phyloP scores from a whole-genome alignment of 1,140 invertebrate species.

The Holcopasites calliopsidis region DNA sequence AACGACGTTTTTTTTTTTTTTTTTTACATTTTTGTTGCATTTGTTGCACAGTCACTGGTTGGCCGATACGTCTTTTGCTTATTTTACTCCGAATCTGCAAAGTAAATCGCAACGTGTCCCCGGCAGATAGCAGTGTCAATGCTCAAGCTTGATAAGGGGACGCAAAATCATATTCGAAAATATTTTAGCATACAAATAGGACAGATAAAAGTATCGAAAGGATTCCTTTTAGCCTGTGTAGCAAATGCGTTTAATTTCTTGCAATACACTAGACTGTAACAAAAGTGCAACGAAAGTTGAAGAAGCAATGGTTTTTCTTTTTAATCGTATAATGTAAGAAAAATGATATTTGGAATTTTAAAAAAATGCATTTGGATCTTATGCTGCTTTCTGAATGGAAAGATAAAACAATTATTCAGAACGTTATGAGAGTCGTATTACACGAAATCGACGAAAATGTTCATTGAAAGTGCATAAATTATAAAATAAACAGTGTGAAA shows the following conservation, averaged over 20 bases:
- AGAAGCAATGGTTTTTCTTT: background rate
- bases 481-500: too few relatives aligned
- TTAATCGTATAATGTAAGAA: background rate
- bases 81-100: background rate
- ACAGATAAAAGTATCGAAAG: background rate
- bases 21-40: too few relatives aligned
- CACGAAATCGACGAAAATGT: too few relatives aligned
- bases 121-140: background rate
- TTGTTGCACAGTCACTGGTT: background rate
- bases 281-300: background rate
- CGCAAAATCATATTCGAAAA: constrained; percentile 13
- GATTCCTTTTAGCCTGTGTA: background rate
- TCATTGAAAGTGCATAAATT: too few relatives aligned
- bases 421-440: too few relatives aligned
- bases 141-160: background rate
- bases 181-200: constrained; percentile 45
- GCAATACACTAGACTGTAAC: background rate
- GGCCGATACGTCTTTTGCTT: background rate
- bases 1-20: too few relatives aligned
- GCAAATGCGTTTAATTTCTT: background rate
- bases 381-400: background rate
- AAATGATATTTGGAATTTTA: too few relatives aligned
- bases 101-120: background rate
- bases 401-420: too few relatives aligned
- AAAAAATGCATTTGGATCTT: background rate